Conservation (phyloP, 1,140 invertebrate species). For the Mercenaria mercenaria region DNA sequence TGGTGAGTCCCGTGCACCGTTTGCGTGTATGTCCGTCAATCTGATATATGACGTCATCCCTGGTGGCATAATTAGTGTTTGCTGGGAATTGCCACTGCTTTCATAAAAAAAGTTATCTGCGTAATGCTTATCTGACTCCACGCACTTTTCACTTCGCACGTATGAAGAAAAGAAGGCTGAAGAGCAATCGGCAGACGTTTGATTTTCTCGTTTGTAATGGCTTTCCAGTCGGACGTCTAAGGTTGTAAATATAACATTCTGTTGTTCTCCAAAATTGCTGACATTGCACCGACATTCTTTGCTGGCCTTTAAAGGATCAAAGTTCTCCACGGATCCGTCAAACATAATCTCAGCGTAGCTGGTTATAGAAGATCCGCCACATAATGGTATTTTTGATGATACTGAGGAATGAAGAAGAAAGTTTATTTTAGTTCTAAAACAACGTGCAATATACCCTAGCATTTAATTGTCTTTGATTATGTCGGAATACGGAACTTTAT, state of each 20-base stretch:
- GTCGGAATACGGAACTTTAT: no score
- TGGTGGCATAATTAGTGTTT: no score
- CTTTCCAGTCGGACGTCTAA: conserved; percentile 28
- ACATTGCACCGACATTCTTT: conserved; percentile 29
- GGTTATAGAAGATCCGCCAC: not conserved
- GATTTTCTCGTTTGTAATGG: not conserved
- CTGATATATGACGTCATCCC: not conserved
- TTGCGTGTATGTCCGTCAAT: not conserved
- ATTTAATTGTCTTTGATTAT: no score
- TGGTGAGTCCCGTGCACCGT: conserved; percentile 14
- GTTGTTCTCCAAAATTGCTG: not conserved
- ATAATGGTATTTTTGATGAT: conserved; percentile 1
- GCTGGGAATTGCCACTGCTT: no score
- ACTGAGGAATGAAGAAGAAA: not conserved
- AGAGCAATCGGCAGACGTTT: not conserved
- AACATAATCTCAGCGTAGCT: not conserved
- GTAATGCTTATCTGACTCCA: not conserved
- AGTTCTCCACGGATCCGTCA: conserved; percentile 20
- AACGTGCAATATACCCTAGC: no score
- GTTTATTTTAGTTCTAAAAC: no score
- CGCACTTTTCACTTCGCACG: not conserved
- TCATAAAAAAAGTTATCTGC: not conserved
- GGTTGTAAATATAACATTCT: not conserved
- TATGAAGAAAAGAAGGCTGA: not conserved
- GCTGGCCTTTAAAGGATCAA: not conserved